These are phyloP conservation scores for Equus przewalskii DNA, from an alignment of 2,113 vertebrate species.

Conservation along the genomic window DNA sequence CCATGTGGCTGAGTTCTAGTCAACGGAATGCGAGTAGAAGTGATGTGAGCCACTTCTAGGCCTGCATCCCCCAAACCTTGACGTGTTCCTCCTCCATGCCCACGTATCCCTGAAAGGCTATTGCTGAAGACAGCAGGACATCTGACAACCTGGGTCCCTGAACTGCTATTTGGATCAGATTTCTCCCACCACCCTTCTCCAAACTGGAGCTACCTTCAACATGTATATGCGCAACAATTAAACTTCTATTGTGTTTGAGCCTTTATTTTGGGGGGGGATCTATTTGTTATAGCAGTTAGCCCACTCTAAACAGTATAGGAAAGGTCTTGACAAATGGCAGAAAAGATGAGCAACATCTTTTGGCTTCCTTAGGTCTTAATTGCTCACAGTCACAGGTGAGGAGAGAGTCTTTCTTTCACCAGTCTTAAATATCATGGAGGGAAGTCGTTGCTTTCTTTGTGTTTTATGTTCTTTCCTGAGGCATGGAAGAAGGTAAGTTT, in stretches of 20 bases:
- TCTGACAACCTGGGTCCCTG: background rate
- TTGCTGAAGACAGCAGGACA: background rate
- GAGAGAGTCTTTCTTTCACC: background rate
- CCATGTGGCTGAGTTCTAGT: background rate
- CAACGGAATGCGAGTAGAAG: background rate
- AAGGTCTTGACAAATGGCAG: slow-evolving; percentile 7
- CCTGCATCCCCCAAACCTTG: background rate
- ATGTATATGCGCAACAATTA: background rate
- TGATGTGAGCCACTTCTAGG: background rate
- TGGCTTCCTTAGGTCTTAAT: background rate
- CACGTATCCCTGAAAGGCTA: background rate
- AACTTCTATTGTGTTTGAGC: background rate
- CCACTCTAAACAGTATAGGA: background rate
- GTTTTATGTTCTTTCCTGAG: background rate
- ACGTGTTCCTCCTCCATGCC: background rate
- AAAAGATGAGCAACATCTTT: background rate
- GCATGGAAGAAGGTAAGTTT: background rate
- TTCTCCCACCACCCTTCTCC: background rate
- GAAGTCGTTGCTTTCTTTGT: background rate
- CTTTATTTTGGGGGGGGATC: background rate
- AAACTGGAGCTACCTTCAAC: background rate
- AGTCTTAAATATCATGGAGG: background rate
- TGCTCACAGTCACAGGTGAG: background rate
- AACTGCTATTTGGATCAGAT: background rate
- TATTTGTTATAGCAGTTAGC: background rate